Percentiles rank a stretch among this genome's conserved stretches.
These are phyloP conservation scores for Nylanderia fulva DNA, from an alignment of 1,140 invertebrate genomes.

Conservation along the genomic window DNA sequence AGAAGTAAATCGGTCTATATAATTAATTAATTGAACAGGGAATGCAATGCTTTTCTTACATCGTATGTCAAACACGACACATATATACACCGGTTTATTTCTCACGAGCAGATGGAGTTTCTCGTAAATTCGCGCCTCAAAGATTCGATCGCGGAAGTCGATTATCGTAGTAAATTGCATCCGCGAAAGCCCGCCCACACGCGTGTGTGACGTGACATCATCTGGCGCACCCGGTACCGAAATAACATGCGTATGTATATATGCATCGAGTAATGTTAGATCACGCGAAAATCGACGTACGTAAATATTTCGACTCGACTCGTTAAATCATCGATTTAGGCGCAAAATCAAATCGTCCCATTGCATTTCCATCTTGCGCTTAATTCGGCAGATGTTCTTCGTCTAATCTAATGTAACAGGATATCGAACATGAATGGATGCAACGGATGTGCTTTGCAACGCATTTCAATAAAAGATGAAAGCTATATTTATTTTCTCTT, in stretches of 20 bases:
- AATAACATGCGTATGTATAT: constrained; percentile 56
- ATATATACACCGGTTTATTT: not conserved
- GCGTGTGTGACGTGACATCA: constrained; percentile 63
- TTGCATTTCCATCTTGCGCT: not conserved
- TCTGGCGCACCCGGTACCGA: constrained; percentile 66
- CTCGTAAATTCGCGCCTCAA: constrained; percentile 4
- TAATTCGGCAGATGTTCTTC: constrained; percentile 33
- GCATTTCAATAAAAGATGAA: not conserved
- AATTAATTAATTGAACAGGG: not conserved
- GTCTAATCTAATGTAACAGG: constrained; percentile 26
- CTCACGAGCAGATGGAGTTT: not conserved
- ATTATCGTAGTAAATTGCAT: constrained; percentile 35
- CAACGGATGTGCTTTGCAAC: not conserved
- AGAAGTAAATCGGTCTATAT: too few relatives aligned
- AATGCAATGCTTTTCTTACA: not conserved
- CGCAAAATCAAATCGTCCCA: constrained; percentile 18
- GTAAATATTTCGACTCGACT: constrained; percentile 27
- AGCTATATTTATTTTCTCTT: not conserved
- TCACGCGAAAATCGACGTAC: constrained; percentile 9
- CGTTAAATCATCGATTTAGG: not conserved
- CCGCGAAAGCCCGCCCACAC: constrained; percentile 7
- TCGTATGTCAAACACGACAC: constrained; percentile 11
- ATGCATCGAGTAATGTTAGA: constrained; percentile 20
- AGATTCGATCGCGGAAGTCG: constrained; percentile 24
- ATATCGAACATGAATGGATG: not conserved